Percentiles rank a stretch among this genome's conserved stretches.
phyloP scores from a whole-genome alignment of 2,113 vertebrate species.

The Periophthalmodon schlosseri region DNA sequence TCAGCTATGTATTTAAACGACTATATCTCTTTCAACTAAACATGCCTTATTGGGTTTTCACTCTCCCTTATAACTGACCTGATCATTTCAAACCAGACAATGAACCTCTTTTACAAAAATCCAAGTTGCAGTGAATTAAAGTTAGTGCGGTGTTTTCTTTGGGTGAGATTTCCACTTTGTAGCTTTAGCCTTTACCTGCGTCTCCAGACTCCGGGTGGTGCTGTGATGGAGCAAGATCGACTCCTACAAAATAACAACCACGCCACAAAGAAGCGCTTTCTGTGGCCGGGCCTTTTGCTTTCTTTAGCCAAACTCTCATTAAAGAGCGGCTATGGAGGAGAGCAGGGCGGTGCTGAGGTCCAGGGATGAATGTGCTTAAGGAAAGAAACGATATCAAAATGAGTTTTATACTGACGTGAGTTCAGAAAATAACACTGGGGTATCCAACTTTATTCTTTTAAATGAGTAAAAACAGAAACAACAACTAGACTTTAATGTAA shows the following conservation, averaged over 20 bases:
- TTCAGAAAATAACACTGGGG: too few relatives aligned
- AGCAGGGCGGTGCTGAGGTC: conserved; percentile 27
- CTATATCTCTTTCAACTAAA: conserved; percentile 46
- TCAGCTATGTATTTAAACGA: conserved; percentile 35
- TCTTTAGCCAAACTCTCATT: conserved; percentile 53
- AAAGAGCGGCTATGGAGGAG: conserved; percentile 36
- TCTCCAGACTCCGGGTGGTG: conserved; percentile 22
- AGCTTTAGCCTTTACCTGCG: conserved; percentile 19
- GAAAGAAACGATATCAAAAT: not conserved
- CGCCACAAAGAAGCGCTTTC: conserved; percentile 63
- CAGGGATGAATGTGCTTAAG: conserved; percentile 32
- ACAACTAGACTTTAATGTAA: too few relatives aligned
- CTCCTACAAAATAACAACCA: conserved; percentile 34
- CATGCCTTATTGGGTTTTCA: conserved; percentile 38
- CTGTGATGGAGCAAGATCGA: conserved; percentile 7
- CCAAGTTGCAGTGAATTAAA: conserved; percentile 52
- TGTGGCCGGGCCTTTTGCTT: conserved; percentile 39
- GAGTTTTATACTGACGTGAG: too few relatives aligned
- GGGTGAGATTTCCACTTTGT: conserved; percentile 58
- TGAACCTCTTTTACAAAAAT: conserved; percentile 56
- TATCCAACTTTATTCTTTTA: too few relatives aligned
- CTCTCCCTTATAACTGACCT: conserved; percentile 31
- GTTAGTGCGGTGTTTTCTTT: conserved; percentile 60
- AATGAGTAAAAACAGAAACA: too few relatives aligned
- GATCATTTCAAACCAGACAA: conserved; percentile 57